Conservation (phyloP, 1,140 invertebrate species). For the Temnothorax curvispinosus region DNA sequence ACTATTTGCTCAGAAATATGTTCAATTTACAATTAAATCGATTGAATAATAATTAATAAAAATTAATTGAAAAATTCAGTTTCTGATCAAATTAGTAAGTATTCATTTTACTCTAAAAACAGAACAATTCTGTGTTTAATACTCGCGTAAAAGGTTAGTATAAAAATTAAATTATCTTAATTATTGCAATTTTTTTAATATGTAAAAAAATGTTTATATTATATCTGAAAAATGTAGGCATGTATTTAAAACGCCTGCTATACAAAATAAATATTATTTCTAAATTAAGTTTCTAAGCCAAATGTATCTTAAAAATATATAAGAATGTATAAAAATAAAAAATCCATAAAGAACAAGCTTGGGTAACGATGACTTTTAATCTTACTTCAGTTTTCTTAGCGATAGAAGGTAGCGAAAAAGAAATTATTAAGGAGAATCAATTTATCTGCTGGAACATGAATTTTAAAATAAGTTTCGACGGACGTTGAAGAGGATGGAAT, state of each 20-base stretch:
- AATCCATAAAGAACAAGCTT: background rate
- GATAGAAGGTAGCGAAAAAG: background rate
- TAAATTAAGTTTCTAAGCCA: background rate
- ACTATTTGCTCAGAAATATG: too few relatives aligned
- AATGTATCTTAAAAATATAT: background rate
- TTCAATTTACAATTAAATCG: background rate
- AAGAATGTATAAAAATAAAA: background rate
- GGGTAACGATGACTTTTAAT: background rate
- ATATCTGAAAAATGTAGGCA: background rate
- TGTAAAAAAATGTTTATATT: background rate
- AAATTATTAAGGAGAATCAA: slow-evolving; percentile 20
- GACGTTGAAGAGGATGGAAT: slow-evolving; percentile 13
- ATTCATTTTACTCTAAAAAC: background rate
- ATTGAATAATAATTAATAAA: background rate
- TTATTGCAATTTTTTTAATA: too few relatives aligned
- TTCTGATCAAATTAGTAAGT: background rate
- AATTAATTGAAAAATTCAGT: background rate
- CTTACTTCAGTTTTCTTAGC: background rate
- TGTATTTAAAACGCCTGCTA: background rate
- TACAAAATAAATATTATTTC: slow-evolving; percentile 11
- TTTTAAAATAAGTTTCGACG: slow-evolving; percentile 9
- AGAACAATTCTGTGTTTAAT: background rate
- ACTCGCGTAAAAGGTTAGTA: background rate
- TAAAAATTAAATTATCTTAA: too few relatives aligned
- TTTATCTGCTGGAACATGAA: slow-evolving; percentile 4